Evolutionary conservation across 2,113 vertebrate genomes (phyloP).

Genomic region (Lepisosteus oculatus): DNA sequence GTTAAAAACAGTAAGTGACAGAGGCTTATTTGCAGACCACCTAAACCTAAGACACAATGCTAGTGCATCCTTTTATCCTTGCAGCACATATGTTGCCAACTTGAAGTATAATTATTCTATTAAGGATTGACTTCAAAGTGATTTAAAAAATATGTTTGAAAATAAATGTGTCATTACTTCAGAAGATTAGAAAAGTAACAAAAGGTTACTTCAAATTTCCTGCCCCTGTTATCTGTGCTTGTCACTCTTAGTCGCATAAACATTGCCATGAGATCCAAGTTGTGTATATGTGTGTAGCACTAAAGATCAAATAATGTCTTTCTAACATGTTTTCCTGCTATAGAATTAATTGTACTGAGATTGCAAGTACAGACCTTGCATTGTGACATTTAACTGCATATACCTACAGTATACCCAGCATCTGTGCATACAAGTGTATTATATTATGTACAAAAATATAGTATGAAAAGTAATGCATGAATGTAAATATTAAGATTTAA

Average conservation of each 20-base stretch:
- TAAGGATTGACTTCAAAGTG: too few species aligned
- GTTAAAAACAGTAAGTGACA: too few species aligned
- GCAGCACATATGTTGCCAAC: too few species aligned
- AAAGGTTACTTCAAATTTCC: neutral
- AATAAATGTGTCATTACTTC: too few species aligned
- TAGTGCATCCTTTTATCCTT: too few species aligned
- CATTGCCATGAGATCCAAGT: conserved; percentile 13
- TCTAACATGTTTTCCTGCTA: conserved; percentile 37
- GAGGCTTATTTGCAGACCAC: too few species aligned
- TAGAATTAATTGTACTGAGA: conserved; percentile 38
- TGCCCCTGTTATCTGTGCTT: neutral
- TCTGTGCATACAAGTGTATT: conserved; percentile 63
- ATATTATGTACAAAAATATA: conserved; percentile 63
- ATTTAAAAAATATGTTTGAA: too few species aligned
- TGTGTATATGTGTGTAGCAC: conserved; percentile 40
- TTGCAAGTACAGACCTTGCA: conserved; percentile 64
- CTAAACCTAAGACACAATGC: too few species aligned
- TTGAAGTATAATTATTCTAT: too few species aligned
- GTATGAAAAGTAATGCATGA: conserved; percentile 80
- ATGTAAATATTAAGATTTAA: conserved; percentile 81
- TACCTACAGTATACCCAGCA: conserved; percentile 66
- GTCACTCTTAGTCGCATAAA: neutral
- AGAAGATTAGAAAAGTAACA: too few species aligned
- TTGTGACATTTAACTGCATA: conserved; percentile 58
- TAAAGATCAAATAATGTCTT: conserved; percentile 16